Percentiles rank a stretch among this genome's conserved stretches.
Evolutionary conservation across 2,888 invertebrate species (phyloP).

Genomic region (Amphipyra berbera): DNA sequence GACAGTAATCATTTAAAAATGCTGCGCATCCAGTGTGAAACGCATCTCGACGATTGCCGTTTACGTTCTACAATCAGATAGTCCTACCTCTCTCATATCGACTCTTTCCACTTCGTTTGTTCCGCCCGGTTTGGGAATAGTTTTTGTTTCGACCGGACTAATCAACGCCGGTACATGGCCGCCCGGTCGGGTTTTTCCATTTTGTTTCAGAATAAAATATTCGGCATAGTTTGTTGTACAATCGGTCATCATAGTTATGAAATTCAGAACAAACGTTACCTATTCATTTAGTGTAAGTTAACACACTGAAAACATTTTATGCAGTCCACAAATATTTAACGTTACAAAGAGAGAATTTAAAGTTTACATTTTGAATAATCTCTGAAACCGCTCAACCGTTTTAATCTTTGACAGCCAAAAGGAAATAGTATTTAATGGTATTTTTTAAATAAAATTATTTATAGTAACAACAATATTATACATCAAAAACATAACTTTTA

Average conservation of each 20-base stretch:
- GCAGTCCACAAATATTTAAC: constrained; percentile 36
- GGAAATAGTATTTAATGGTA: constrained; percentile 15
- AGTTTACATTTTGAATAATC: constrained; percentile 40
- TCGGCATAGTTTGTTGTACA: constrained; percentile 60
- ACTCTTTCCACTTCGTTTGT: constrained; percentile 88
- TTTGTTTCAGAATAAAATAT: constrained; percentile 71
- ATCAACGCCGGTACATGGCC: constrained; percentile 84
- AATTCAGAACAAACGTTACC: constrained; percentile 39
- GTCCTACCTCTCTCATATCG: constrained; percentile 81
- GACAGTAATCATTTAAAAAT: constrained; percentile 83
- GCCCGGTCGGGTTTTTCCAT: constrained; percentile 72
- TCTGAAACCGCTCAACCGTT: constrained; percentile 30
- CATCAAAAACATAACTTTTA: too few species aligned
- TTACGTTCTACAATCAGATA: constrained; percentile 85
- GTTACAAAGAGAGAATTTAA: constrained; percentile 19
- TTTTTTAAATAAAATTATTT: neutral
- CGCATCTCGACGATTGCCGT: constrained; percentile 84
- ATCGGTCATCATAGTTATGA: constrained; percentile 60
- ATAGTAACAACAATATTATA: too few species aligned
- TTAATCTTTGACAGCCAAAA: constrained; percentile 26
- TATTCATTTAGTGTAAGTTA: constrained; percentile 37
- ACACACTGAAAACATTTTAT: constrained; percentile 29
- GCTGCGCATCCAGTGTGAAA: constrained; percentile 82
- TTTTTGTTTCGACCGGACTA: constrained; percentile 86
- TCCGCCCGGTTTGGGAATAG: constrained; percentile 85